Base-by-base conservation (phyloP, 2,797 vertebrate species). In the Poecilia wingei region DNA sequence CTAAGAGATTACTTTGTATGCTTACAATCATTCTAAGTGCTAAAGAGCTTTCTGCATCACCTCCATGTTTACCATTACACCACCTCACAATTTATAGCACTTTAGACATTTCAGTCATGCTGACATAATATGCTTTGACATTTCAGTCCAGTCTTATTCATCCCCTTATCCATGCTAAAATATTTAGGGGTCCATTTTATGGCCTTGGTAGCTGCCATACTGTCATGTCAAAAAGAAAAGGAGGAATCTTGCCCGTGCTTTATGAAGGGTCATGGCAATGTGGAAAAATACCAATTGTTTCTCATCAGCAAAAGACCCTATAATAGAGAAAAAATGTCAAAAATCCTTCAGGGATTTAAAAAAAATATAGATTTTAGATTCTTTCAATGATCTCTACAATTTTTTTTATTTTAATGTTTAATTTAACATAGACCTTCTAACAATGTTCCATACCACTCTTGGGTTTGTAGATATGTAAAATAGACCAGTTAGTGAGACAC, bases 1-100 rank as follows among this genome's bases (percentile, higher is more conserved):
- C 76, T 49, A n/a, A 49, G 12, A 6, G 46, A 59, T 57, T n/a
- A 33, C 45, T 41, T 36, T 68, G 77, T 86, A 79, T 74, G 66
- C 59, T 47, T 8, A 53, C 1, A 9, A 31, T 72, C 66, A 57
- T 71, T 64, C 55, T n/a, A 1, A 72, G 36, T 69, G 41, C 4
- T 43, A 18, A 64, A 57, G n/a, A 72, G 53, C 31, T 83, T 53
- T 77, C 46, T 49, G 33, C 12, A 59, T 72, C 45, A 55, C 31
- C 77, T 69, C 1, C 45, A 46, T 55, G n/a, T 72, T 77, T 70
- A 31, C 59, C 47, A 72, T 71, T 57, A 72, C 79, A 59, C n/a
- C 13, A 68, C 41, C 22, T 68, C 61, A 45, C 3, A 12, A 74
- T 46, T 51, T 51, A 66, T 61, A 45, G 46, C 13, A 57, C 14